A percentile compares a stretch with the other conserved stretches of the same genome.
These are phyloP conservation scores for Drosophila rhopaloa DNA, from an alignment of 1,140 invertebrate genomes.

Conservation along the genomic window DNA sequence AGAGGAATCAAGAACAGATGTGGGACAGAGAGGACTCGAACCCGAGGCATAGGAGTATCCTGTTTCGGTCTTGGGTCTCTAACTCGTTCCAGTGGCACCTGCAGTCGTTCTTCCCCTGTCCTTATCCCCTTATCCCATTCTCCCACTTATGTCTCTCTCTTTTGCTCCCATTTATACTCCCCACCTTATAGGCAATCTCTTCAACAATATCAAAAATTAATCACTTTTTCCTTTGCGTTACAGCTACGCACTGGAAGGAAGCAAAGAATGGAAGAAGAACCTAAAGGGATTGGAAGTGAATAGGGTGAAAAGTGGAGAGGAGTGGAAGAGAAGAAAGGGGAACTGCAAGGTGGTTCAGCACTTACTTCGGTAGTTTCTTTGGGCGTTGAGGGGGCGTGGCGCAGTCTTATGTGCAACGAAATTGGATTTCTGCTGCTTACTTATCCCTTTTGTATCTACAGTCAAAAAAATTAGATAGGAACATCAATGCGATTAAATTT, in stretches of 20 bases:
- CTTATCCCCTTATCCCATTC: neutral
- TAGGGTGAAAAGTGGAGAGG: slow-evolving; percentile 4
- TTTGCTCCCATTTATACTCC: slow-evolving; percentile 2
- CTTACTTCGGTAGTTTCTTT: slow-evolving; percentile 70
- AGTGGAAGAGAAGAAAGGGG: slow-evolving; percentile 3
- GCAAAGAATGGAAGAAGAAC: slow-evolving; percentile 19
- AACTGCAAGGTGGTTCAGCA: slow-evolving; percentile 17
- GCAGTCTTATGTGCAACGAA: slow-evolving; percentile 80
- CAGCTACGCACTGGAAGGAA: slow-evolving; percentile 62
- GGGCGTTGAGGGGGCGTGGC: slow-evolving; percentile 81
- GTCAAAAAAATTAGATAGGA: neutral
- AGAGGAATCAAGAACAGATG: neutral
- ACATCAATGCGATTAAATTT: too few relatives aligned
- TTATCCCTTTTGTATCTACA: slow-evolving; percentile 13
- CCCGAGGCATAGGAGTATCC: slow-evolving; percentile 62
- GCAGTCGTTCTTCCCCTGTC: slow-evolving; percentile 9
- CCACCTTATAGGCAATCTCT: slow-evolving; percentile 55
- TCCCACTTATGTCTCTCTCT: neutral
- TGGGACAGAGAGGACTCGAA: slow-evolving; percentile 14
- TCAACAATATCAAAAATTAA: slow-evolving; percentile 82
- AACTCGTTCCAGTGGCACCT: slow-evolving; percentile 61
- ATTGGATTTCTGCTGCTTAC: slow-evolving; percentile 69
- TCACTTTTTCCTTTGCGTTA: slow-evolving; percentile 71
- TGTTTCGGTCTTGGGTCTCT: slow-evolving; percentile 55
- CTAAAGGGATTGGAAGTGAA: slow-evolving; percentile 19